A percentile compares a stretch with the other conserved stretches of the same genome.
Conservation (phyloP, 2,888 invertebrate species). For the Dryobota labecula region DNA sequence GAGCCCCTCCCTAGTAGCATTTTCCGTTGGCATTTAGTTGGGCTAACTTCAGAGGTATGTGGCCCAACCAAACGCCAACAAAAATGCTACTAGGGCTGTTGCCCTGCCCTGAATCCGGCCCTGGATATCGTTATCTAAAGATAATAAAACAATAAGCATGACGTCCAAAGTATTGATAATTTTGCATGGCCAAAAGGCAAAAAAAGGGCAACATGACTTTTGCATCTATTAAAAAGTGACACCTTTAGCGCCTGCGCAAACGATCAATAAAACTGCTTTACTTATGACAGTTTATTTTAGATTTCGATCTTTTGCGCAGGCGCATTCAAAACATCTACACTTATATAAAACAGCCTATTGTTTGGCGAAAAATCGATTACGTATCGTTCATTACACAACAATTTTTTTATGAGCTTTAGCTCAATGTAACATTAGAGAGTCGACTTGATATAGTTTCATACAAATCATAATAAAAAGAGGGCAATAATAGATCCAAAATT, state of each 20-base stretch:
- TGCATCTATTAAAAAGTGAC: constrained; percentile 1
- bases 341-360: constrained; percentile 35
- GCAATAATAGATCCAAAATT: constrained; percentile 37
- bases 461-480: constrained; percentile 11
- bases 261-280: constrained; percentile 20
- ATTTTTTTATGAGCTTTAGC: constrained; percentile 23
- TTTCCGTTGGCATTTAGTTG: no score
- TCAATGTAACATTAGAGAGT: constrained; percentile 19
- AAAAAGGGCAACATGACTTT: not conserved
- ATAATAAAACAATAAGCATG: not conserved
- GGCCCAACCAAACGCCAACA: no score
- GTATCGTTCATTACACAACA: not conserved
- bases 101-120: no score
- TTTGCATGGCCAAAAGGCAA: not conserved
- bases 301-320: constrained; percentile 38
- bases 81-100: no score
- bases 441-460: constrained; percentile 21
- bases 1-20: no score
- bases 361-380: constrained; percentile 30
- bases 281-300: not conserved
- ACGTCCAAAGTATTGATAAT: not conserved
- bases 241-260: constrained; percentile 24
- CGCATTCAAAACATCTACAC: constrained; percentile 8
- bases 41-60: no score
- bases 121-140: not conserved